phyloP scores from a whole-genome alignment of 2,888 invertebrate species.

The Drosophila formosana region DNA sequence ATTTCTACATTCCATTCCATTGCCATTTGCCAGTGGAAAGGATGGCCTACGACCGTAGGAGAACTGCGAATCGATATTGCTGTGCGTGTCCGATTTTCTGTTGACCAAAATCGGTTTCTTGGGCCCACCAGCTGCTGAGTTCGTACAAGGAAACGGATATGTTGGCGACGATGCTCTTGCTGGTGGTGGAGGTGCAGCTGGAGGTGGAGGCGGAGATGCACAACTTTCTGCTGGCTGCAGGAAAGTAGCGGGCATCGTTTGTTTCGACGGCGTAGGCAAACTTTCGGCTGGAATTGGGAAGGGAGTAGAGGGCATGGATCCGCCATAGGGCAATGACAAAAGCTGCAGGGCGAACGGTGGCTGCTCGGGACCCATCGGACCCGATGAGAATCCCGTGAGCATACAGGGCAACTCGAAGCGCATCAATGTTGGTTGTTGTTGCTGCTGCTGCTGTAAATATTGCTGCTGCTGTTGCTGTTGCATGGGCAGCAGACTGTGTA shows the following conservation, averaged over 20 bases:
- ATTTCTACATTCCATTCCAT: slow-evolving; percentile 10
- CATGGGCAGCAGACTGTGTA: slow-evolving; percentile 16
- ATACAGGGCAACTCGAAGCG: slow-evolving; percentile 37
- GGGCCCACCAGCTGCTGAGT: too few relatives aligned
- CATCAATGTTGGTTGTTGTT: slow-evolving; percentile 11
- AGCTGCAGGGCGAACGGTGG: slow-evolving; percentile 41
- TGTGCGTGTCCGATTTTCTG: slow-evolving; percentile 1
- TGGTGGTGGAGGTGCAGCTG: not conserved
- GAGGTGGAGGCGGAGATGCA: not conserved
- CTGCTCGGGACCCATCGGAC: slow-evolving; percentile 9
- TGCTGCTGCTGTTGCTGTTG: not conserved
- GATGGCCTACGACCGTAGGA: slow-evolving; percentile 5
- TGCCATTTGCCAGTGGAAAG: not conserved
- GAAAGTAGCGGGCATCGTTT: not conserved
- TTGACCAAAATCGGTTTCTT: not conserved
- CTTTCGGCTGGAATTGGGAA: not conserved
- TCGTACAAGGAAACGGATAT: too few relatives aligned
- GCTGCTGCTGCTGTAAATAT: not conserved
- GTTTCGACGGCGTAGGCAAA: not conserved
- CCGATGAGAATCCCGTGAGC: slow-evolving; percentile 17
- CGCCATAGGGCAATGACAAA: slow-evolving; percentile 17
- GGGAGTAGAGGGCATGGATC: slow-evolving; percentile 2
- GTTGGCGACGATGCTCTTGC: not conserved
- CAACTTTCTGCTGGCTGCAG: not conserved
- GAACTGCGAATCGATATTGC: slow-evolving; percentile 8